A percentile compares a stretch with the other conserved stretches of the same genome.
Evolutionary conservation across 2,888 invertebrate genomes (phyloP).

Genomic region (Ectemnius lituratus): DNA sequence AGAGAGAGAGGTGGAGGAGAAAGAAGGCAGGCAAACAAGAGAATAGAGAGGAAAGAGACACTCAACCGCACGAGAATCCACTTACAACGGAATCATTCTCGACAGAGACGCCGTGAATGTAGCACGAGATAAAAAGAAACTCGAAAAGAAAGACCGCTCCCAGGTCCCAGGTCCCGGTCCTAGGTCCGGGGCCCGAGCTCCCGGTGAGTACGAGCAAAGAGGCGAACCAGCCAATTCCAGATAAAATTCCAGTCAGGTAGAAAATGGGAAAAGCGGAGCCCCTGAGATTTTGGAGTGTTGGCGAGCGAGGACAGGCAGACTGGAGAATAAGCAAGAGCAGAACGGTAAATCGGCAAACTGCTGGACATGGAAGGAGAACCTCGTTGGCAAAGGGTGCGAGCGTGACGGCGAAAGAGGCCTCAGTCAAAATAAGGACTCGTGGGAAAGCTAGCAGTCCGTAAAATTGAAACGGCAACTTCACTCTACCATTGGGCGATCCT

Average conservation of each 20-base stretch:
- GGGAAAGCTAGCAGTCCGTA: neutral
- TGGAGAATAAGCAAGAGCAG: neutral
- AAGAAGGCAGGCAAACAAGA: too few relatives aligned
- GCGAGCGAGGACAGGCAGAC: neutral
- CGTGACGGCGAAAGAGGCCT: neutral
- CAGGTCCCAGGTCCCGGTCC: too few relatives aligned
- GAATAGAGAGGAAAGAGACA: too few relatives aligned
- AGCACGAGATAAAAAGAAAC: constrained; percentile 1
- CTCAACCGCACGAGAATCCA: constrained; percentile 2
- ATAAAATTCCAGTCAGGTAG: neutral
- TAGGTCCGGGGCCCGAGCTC: too few relatives aligned
- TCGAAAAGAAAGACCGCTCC: neutral
- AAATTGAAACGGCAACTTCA: neutral
- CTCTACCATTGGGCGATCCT: too few relatives aligned
- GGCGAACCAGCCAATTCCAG: too few relatives aligned
- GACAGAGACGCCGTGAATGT: neutral
- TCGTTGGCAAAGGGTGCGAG: neutral
- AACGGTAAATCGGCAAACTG: constrained; percentile 1
- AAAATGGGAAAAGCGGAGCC: neutral
- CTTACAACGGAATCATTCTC: constrained; percentile 23
- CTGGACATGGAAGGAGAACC: neutral
- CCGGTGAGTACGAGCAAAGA: too few relatives aligned
- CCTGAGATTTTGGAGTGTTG: neutral
- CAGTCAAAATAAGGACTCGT: constrained; percentile 2
- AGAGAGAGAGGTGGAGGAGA: too few relatives aligned